These are phyloP conservation scores for Acropora tenuis DNA, from an alignment of 64 coral and sea anemone genomes.

Conservation along the genomic window DNA sequence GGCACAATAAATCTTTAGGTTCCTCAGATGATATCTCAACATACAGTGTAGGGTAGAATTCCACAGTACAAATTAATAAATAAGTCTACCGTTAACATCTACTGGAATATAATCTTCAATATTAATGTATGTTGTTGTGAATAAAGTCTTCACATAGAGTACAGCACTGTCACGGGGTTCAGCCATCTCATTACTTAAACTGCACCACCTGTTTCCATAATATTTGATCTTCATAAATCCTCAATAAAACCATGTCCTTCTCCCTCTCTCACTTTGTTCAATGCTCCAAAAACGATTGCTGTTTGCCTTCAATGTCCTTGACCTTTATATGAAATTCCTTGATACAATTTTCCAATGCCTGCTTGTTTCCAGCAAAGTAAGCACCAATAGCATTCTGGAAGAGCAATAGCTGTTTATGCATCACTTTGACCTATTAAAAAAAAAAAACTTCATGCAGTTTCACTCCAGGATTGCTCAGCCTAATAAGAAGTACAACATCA, in stretches of 20 bases:
- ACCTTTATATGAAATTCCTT: slow-evolving; percentile 97
- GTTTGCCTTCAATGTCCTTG: slow-evolving; percentile 73
- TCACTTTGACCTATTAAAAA: slow-evolving; percentile 90
- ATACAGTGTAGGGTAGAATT: too few relatives aligned
- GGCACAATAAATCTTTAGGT: too few relatives aligned
- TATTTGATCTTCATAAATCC: not conserved
- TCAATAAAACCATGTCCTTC: not conserved
- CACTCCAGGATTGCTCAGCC: too few relatives aligned
- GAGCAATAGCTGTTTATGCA: slow-evolving; percentile 96
- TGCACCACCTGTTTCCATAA: not conserved
- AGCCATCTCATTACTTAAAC: too few relatives aligned
- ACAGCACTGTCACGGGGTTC: too few relatives aligned
- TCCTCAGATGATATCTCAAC: too few relatives aligned
- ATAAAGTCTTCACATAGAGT: too few relatives aligned
- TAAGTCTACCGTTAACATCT: too few relatives aligned
- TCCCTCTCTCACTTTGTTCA: not conserved
- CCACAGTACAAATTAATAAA: too few relatives aligned
- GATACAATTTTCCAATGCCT: slow-evolving; percentile 88
- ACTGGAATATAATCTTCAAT: too few relatives aligned
- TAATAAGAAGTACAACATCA: too few relatives aligned
- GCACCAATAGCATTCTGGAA: slow-evolving; percentile 98
- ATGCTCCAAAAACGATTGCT: slow-evolving; percentile 86
- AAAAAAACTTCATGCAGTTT: not conserved
- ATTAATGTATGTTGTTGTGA: too few relatives aligned
- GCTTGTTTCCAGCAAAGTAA: slow-evolving; percentile 98